A percentile compares a stretch with the other conserved stretches of the same genome.
Conservation (phyloP, 2,113 vertebrate species). For the Datnioides undecimradiatus region DNA sequence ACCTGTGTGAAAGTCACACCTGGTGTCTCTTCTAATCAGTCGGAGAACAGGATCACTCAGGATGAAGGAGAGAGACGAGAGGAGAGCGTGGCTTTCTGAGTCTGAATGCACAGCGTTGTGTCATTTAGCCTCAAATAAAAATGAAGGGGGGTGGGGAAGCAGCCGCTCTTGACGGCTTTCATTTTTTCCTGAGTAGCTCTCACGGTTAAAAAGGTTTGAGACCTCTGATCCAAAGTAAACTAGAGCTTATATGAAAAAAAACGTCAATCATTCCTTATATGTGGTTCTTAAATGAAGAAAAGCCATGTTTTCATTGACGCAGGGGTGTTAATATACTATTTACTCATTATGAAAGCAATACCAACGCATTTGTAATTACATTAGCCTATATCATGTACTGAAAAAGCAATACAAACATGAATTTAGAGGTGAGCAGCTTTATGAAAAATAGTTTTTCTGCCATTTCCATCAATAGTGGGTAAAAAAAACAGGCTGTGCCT, state of each 20-base stretch:
- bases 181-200: slow-evolving; percentile 35
- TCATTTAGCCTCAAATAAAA: slow-evolving; percentile 31
- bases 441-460: background rate
- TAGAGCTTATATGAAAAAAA: slow-evolving; percentile 2
- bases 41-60: slow-evolving; percentile 34
- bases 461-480: background rate
- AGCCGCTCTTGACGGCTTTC: slow-evolving; percentile 29
- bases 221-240: slow-evolving; percentile 15
- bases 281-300: slow-evolving; percentile 7
- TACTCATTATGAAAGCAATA: background rate
- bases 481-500: background rate
- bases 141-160: background rate
- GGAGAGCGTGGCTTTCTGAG: slow-evolving; percentile 4
- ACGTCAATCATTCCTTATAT: background rate
- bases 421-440: background rate
- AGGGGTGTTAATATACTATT: background rate
- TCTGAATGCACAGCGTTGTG: slow-evolving; percentile 5
- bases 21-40: slow-evolving; percentile 28
- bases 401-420: background rate
- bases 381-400: background rate
- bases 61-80: slow-evolving; percentile 16
- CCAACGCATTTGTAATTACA: background rate
- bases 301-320: background rate
- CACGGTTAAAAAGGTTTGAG: slow-evolving; percentile 7
- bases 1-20: slow-evolving; percentile 23